These are phyloP conservation scores for Centrocercus urophasianus DNA, from an alignment of 2,113 vertebrate genomes.

Conservation along the genomic window DNA sequence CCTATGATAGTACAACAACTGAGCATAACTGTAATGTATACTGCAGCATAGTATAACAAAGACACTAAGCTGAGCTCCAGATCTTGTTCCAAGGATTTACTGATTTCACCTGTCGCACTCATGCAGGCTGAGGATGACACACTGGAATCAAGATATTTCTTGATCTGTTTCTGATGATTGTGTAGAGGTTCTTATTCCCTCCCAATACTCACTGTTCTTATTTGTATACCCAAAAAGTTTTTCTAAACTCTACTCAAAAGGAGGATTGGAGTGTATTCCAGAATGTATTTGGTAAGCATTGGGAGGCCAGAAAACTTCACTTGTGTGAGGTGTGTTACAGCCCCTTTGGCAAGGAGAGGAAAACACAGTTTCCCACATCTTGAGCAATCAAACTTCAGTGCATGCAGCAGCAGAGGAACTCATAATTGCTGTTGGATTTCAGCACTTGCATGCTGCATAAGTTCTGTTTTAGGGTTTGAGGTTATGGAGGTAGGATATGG, in stretches of 20 bases:
- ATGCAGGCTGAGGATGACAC: not conserved
- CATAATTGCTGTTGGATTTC: not conserved
- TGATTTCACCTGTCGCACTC: not conserved
- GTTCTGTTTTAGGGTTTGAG: not conserved
- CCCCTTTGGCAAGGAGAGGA: not conserved
- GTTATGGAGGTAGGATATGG: not conserved
- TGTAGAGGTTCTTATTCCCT: not conserved
- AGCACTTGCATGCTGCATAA: not conserved
- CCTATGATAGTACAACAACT: not conserved
- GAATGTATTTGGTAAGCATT: not conserved
- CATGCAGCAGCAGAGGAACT: not conserved
- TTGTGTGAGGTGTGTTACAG: not conserved
- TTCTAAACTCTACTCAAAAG: not conserved
- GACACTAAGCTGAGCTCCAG: not conserved
- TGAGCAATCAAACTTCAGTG: not conserved
- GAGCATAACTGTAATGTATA: not conserved
- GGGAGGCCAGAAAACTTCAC: not conserved
- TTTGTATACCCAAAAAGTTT: not conserved
- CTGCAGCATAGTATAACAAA: not conserved
- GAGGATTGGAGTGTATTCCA: not conserved
- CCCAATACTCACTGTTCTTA: not conserved
- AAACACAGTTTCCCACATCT: not conserved
- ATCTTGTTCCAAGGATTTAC: not conserved
- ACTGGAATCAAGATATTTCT: not conserved
- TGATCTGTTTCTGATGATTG: not conserved